A percentile compares a stretch with the other conserved stretches of the same genome.
These are phyloP conservation scores for Actinia tenebrosa DNA, from an alignment of 64 coral and sea anemone genomes.

Conservation along the genomic window DNA sequence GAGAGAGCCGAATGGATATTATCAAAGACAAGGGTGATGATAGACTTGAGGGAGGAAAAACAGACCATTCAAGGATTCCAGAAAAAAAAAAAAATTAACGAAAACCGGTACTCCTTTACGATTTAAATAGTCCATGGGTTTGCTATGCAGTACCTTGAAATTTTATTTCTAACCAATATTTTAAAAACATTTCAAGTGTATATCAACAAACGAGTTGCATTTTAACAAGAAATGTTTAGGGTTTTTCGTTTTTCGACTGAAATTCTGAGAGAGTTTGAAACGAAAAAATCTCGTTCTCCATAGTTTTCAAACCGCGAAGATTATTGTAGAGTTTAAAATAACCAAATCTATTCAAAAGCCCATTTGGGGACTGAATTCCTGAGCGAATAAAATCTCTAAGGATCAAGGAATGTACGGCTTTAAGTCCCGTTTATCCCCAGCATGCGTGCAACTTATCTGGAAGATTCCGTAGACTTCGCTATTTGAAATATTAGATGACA, in stretches of 20 bases:
- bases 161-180: too few relatives aligned
- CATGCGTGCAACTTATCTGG: not conserved
- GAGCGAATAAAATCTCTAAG: not conserved
- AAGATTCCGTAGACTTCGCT: not conserved
- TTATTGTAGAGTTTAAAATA: not conserved
- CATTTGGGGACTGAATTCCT: not conserved
- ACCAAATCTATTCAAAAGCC: conserved; percentile 1
- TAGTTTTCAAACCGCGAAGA: not conserved
- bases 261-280: too few relatives aligned
- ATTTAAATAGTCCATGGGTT: too few relatives aligned
- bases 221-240: too few relatives aligned
- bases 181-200: too few relatives aligned
- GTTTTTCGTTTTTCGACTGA: too few relatives aligned
- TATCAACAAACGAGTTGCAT: too few relatives aligned
- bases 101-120: too few relatives aligned
- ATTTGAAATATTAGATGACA: conserved; percentile 3
- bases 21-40: not conserved
- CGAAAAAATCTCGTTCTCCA: not conserved
- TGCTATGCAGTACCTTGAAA: too few relatives aligned
- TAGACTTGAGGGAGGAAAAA: not conserved
- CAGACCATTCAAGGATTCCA: not conserved
- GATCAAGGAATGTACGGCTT: not conserved
- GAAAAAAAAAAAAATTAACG: not conserved
- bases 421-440: conserved; percentile 17
- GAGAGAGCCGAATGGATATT: not conserved